These are phyloP conservation scores for Meganola albula DNA, from an alignment of 2,888 invertebrate genomes.

Conservation along the genomic window DNA sequence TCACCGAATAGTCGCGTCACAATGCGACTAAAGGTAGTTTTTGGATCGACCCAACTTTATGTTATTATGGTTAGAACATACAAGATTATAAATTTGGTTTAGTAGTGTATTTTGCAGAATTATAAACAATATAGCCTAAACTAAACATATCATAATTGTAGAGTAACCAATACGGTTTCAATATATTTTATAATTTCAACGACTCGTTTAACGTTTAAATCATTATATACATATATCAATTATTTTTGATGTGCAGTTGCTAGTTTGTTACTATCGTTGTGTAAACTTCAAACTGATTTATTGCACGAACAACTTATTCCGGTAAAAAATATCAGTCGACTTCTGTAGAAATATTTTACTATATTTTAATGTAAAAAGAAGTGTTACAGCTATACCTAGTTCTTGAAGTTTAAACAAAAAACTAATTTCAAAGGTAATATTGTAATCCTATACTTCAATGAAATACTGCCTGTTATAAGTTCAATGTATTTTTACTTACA, in stretches of 20 bases:
- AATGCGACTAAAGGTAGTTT: no score
- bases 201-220: slow-evolving; percentile 42
- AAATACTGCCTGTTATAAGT: no score
- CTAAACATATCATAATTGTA: slow-evolving; percentile 47
- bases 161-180: slow-evolving; percentile 28
- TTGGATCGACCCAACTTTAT: no score
- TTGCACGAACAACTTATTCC: slow-evolving; percentile 31
- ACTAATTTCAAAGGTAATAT: slow-evolving; percentile 36
- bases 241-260: background rate
- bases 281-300: slow-evolving; percentile 20
- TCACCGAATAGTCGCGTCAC: no score
- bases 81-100: no score
- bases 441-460: no score
- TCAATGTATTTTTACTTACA: no score
- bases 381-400: slow-evolving; percentile 12
- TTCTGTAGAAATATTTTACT: slow-evolving; percentile 14
- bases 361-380: slow-evolving; percentile 6
- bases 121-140: no score
- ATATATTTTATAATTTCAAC: slow-evolving; percentile 35
- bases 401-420: slow-evolving; percentile 18
- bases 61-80: no score
- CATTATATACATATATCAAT: slow-evolving; percentile 74
- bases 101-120: no score
- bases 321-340: slow-evolving; percentile 18
- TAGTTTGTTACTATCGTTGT: background rate